Evolutionary conservation across 1,140 invertebrate species (phyloP).

Genomic region (Doryteuthis pealeii): DNA sequence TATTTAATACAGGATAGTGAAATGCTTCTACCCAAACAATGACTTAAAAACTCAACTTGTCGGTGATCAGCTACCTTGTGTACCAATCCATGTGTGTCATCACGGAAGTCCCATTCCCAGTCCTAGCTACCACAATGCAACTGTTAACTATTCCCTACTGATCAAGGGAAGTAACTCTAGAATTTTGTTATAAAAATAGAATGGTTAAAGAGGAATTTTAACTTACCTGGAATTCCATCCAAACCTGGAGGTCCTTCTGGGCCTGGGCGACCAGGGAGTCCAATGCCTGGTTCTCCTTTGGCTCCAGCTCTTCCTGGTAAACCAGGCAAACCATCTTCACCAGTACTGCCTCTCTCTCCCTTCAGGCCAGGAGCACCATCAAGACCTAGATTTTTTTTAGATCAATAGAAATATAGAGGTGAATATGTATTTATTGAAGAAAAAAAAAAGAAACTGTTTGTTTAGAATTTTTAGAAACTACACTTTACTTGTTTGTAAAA

Average conservation of each 20-base stretch:
- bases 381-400: constrained; percentile 22
- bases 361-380: constrained; percentile 30
- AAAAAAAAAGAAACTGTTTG: constrained; percentile 15
- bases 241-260: constrained; percentile 34
- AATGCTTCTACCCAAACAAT: too few relatives aligned
- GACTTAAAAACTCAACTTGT: too few relatives aligned
- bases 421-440: background rate
- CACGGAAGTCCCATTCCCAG: too few relatives aligned
- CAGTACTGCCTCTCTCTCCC: constrained; percentile 33
- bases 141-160: too few relatives aligned
- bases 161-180: too few relatives aligned
- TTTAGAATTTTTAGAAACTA: background rate
- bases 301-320: constrained; percentile 24
- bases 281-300: constrained; percentile 33
- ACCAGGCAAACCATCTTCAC: constrained; percentile 26
- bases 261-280: constrained; percentile 34
- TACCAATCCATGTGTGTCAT: too few relatives aligned
- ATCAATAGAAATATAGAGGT: background rate
- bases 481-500: background rate
- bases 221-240: constrained; percentile 25
- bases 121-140: too few relatives aligned
- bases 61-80: too few relatives aligned
- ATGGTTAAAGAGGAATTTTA: too few relatives aligned
- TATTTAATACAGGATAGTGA: too few relatives aligned
- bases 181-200: too few relatives aligned